A percentile compares a stretch with the other conserved stretches of the same genome.
These are phyloP conservation scores for Hipposideros armiger DNA, from an alignment of 2,113 vertebrate genomes.

Conservation along the genomic window DNA sequence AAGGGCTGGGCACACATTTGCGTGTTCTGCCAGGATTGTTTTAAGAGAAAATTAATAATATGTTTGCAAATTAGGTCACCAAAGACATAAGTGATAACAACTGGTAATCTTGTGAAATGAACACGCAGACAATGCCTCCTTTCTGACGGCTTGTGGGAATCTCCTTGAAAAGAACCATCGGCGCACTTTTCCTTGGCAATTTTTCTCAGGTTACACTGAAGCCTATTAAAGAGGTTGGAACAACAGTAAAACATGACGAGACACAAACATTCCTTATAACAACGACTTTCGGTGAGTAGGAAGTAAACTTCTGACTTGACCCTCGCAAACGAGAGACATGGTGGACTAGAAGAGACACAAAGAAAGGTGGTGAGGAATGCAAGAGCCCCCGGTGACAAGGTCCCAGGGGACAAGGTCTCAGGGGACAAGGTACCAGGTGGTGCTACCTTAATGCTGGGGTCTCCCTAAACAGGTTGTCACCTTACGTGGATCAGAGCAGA, in stretches of 20 bases:
- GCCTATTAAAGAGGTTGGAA: not conserved
- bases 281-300: rapidly evolving
- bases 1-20: not conserved
- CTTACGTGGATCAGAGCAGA: not conserved
- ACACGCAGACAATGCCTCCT: not conserved
- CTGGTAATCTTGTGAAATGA: not conserved
- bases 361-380: rapidly evolving
- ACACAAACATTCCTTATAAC: rapidly evolving
- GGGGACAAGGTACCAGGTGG: not conserved
- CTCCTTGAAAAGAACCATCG: not conserved
- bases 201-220: not conserved
- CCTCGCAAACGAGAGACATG: not conserved
- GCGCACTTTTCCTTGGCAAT: no score
- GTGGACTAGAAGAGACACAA: rapidly evolving
- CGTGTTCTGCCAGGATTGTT: not conserved
- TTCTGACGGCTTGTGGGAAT: not conserved
- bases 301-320: not conserved
- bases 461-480: not conserved
- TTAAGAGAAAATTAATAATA: constrained; percentile 58
- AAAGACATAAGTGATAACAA: not conserved
- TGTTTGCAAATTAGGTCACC: not conserved
- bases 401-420: not conserved
- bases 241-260: not conserved
- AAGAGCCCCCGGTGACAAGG: not conserved
- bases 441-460: not conserved